Percentiles rank a stretch among this genome's conserved stretches.
Conservation (phyloP, 2,797 vertebrate species). For the Artibeus lituratus region DNA sequence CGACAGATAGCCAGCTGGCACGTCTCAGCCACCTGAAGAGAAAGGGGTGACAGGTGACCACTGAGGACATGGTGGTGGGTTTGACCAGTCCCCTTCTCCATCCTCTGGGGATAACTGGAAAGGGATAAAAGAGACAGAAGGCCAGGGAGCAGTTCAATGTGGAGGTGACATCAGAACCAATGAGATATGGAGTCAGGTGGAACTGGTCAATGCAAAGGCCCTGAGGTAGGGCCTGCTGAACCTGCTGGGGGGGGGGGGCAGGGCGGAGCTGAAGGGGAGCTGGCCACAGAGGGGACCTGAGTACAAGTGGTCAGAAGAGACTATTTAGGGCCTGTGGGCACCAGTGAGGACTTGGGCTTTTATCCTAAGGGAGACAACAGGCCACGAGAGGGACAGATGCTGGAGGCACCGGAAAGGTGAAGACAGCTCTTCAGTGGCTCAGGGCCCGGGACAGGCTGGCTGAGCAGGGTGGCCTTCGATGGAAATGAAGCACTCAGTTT, state of each 20-base stretch:
- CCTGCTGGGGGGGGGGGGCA: no score
- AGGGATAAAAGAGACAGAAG: background rate
- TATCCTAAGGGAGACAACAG: background rate
- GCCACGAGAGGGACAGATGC: background rate
- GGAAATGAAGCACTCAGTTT: background rate
- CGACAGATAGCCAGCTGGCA: slow-evolving; percentile 92
- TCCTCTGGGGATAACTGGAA: background rate
- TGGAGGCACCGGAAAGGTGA: background rate
- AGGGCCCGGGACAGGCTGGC: background rate
- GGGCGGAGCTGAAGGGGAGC: background rate
- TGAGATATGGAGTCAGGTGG: background rate
- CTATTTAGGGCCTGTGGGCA: accelerated
- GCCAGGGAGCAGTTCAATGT: background rate
- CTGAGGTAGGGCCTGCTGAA: background rate
- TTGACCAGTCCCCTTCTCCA: background rate
- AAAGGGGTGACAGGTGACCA: accelerated
- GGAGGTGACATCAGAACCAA: background rate
- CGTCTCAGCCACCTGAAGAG: slow-evolving; percentile 92
- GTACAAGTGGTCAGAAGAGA: background rate
- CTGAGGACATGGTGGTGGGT: background rate
- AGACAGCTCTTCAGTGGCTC: background rate
- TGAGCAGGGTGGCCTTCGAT: background rate
- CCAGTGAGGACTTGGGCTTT: background rate
- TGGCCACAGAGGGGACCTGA: background rate
- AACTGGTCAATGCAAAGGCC: background rate